These are phyloP conservation scores for Salpingus planirostris DNA, from an alignment of 2,888 invertebrate species.

Conservation along the genomic window DNA sequence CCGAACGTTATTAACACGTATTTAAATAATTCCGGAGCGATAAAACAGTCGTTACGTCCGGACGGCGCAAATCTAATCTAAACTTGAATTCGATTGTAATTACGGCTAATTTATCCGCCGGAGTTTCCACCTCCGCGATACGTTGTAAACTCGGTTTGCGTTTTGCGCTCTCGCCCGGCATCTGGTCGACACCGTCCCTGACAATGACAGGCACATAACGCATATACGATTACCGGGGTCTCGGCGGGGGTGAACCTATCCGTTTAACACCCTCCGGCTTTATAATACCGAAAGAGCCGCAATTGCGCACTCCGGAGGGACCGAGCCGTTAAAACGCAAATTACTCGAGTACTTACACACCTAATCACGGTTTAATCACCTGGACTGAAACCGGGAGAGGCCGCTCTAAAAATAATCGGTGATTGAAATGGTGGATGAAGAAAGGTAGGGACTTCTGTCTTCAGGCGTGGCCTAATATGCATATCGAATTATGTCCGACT, in stretches of 20 bases:
- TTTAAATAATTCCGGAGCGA: slow-evolving; percentile 15
- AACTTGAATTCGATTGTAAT: slow-evolving; percentile 35
- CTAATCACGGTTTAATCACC: no score
- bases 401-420: no score
- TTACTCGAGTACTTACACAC: no score
- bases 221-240: slow-evolving; percentile 25
- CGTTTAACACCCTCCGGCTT: slow-evolving; percentile 5
- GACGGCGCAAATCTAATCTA: slow-evolving; percentile 32
- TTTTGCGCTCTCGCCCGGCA: slow-evolving; percentile 21
- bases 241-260: slow-evolving; percentile 2
- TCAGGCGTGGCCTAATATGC: no score
- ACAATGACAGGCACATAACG: slow-evolving; percentile 31
- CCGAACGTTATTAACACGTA: slow-evolving; percentile 10
- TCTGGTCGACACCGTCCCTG: slow-evolving; percentile 21
- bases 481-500: no score
- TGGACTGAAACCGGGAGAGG: no score
- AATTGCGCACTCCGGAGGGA: no score
- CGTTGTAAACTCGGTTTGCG: slow-evolving; percentile 21
- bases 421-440: no score
- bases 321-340: no score
- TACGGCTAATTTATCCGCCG: slow-evolving; percentile 33
- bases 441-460: no score
- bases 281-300: no score
- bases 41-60: slow-evolving; percentile 30
- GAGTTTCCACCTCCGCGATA: slow-evolving; percentile 17